A percentile compares a stretch with the other conserved stretches of the same genome.
phyloP scores from a whole-genome alignment of 1,140 invertebrate species.

The Bombus turneri region DNA sequence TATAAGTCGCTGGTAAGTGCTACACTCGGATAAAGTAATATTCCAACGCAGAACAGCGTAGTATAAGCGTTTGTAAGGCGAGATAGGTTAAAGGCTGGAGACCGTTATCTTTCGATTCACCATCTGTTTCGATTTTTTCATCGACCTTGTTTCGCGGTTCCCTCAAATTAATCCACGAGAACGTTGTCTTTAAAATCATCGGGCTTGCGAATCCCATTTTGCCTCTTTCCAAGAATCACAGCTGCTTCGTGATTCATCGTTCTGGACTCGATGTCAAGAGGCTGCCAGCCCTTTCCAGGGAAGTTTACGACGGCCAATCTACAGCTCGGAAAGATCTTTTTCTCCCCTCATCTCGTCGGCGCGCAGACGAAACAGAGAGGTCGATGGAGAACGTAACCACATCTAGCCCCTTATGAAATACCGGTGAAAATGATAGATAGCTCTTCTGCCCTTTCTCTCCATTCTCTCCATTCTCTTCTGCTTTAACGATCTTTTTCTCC shows the following conservation, averaged over 20 bases:
- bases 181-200: neutral
- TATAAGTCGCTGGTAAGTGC: neutral
- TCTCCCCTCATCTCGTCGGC: neutral
- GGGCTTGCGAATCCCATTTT: neutral
- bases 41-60: neutral
- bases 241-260: conserved; percentile 38
- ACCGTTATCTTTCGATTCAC: neutral
- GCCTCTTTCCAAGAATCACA: neutral
- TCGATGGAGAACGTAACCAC: conserved; percentile 40
- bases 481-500: neutral
- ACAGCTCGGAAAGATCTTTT: conserved; percentile 1
- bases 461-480: neutral
- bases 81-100: neutral
- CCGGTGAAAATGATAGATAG: conserved; percentile 54
- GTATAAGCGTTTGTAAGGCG: neutral
- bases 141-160: neutral
- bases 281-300: neutral
- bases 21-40: no score
- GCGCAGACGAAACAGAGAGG: conserved; percentile 7
- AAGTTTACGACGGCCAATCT: conserved; percentile 49
- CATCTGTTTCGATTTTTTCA: neutral
- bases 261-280: conserved; percentile 12
- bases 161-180: neutral
- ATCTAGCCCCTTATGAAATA: conserved; percentile 41
- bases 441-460: neutral